These are phyloP conservation scores for Steinernema carpocapsae DNA, from an alignment of 2,888 invertebrate species.

Conservation along the genomic window DNA sequence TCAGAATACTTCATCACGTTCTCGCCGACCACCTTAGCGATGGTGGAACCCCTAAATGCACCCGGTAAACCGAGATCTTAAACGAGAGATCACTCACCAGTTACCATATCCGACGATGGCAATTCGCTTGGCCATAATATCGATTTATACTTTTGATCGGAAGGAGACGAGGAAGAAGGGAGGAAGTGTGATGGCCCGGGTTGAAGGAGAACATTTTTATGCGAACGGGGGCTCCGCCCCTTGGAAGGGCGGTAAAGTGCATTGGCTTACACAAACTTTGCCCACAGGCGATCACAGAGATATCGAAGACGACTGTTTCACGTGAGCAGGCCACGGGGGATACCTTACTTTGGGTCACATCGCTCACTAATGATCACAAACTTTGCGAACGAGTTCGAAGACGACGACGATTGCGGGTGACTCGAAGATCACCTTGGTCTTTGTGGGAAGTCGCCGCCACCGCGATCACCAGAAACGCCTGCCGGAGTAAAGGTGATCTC, in stretches of 20 bases:
- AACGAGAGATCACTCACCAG: slow-evolving; percentile 48
- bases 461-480: not conserved
- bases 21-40: slow-evolving; percentile 92
- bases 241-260: slow-evolving; percentile 18
- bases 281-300: not conserved
- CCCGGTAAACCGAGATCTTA: not conserved
- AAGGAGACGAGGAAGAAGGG: not conserved
- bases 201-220: not conserved
- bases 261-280: slow-evolving; percentile 17
- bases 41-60: slow-evolving; percentile 83
- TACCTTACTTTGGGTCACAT: not conserved
- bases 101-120: slow-evolving; percentile 65
- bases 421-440: slow-evolving; percentile 6
- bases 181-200: slow-evolving; percentile 6
- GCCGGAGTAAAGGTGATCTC: not conserved
- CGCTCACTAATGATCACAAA: not conserved
- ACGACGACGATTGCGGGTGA: not conserved
- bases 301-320: not conserved
- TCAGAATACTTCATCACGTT: slow-evolving; percentile 80
- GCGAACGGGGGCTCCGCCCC: slow-evolving; percentile 23
- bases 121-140: slow-evolving; percentile 39
- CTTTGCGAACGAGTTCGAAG: slow-evolving; percentile 8
- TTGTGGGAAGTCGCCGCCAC: not conserved
- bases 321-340: slow-evolving; percentile 14
- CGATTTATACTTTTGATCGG: not conserved